phyloP scores from a whole-genome alignment of 2,888 invertebrate species.

The Ormyrus pomaceus region DNA sequence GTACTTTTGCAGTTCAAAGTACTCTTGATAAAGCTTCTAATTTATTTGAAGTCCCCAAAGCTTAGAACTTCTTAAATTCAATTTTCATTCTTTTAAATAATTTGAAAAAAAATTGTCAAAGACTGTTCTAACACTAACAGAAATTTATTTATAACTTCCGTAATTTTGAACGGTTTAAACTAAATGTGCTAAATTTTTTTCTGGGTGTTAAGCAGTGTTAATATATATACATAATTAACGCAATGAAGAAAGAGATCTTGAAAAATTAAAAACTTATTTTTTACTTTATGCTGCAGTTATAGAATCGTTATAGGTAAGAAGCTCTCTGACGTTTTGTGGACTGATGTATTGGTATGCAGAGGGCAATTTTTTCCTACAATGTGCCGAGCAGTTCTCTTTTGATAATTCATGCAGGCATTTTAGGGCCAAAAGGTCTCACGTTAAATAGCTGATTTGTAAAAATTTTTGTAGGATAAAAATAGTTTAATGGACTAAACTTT shows the following conservation, averaged over 20 bases:
- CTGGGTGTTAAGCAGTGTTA: constrained; percentile 33
- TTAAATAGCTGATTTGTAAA: background rate
- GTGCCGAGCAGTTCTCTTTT: constrained; percentile 54
- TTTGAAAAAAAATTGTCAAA: constrained; percentile 28
- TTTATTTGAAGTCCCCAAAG: constrained; percentile 31
- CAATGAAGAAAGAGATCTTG: constrained; percentile 51
- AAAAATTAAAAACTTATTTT: constrained; percentile 51
- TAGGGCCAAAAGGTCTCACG: constrained; percentile 4
- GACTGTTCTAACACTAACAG: constrained; percentile 31
- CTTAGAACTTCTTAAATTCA: constrained; percentile 24
- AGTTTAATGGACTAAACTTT: background rate
- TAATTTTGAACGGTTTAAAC: constrained; percentile 28
- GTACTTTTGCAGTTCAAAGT: constrained; percentile 50
- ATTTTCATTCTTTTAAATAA: constrained; percentile 27
- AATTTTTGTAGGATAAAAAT: constrained; percentile 4
- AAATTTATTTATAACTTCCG: constrained; percentile 28
- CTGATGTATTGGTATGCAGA: constrained; percentile 55
- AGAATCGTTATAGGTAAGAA: constrained; percentile 45
- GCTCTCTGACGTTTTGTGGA: constrained; percentile 54
- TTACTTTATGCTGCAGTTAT: constrained; percentile 46
- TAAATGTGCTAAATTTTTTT: constrained; percentile 23
- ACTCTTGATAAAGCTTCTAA: constrained; percentile 41
- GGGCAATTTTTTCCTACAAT: constrained; percentile 54
- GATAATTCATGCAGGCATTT: constrained; percentile 50
- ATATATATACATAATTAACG: constrained; percentile 10